Base-by-base conservation (phyloP, 2,888 invertebrate species). In the Griposia aprilina region DNA sequence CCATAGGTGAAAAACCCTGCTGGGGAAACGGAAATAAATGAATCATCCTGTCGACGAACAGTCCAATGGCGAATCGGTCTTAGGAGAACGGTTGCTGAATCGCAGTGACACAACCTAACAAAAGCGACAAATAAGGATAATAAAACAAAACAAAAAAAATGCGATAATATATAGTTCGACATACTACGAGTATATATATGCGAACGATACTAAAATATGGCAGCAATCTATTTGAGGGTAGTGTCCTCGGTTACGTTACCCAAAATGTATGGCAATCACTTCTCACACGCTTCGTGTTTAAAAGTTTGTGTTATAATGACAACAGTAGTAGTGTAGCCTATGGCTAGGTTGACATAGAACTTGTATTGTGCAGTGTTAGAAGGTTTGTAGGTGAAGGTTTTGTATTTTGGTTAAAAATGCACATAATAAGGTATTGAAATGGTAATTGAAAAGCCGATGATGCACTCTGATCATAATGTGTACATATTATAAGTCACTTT, bases 121-220 rank as follows among this genome's bases (percentile, higher is more conserved):
- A 78, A 81, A 67, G 55, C 45, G 41, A n/a, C n/a, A n/a, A n/a
- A n/a, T n/a, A n/a, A n/a, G n/a, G n/a, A n/a, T n/a, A n/a, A n/a
- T n/a, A n/a, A n/a, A n/a, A n/a, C n/a, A n/a, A n/a, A n/a, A n/a
- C n/a, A n/a, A n/a, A n/a, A n/a, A n/a, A n/a, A n/a, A n/a, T n/a
- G n/a, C n/a, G n/a, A n/a, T n/a, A n/a, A n/a, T n/a, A n/a, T n/a
- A n/a, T n/a, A n/a, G n/a, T n/a, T n/a, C n/a, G n/a, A n/a, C n/a
- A n/a, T n/a, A n/a, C n/a, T n/a, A n/a, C n/a, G n/a, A n/a, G n/a
- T n/a, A 36, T 36, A 36, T 36, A 36, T 36, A 36, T 36, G 30
- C 30, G 30, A 36, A 36, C 30, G 30, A 36, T 41, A 57, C 45
- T 81, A 60, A 81, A 73, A 78, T 82, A 78, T 78, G 63, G 78